Conservation (phyloP, 2,113 vertebrate species). For the Ameiurus melas region DNA sequence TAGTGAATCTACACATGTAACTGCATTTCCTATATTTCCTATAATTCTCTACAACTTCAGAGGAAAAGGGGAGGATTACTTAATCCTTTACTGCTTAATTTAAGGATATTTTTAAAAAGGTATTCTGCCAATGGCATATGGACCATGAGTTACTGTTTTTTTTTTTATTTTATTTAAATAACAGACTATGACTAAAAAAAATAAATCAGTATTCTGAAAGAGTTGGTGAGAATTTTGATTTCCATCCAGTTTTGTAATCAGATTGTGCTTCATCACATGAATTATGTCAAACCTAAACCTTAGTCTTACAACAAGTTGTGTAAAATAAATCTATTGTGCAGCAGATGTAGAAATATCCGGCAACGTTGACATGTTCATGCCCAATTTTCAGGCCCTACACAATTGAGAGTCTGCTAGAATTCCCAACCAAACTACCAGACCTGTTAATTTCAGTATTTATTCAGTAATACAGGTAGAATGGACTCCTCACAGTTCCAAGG, state of each 20-base stretch:
- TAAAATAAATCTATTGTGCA: too few species aligned
- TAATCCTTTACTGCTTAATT: neutral
- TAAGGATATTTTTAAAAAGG: neutral
- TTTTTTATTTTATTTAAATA: neutral
- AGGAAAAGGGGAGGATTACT: neutral
- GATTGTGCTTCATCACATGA: neutral
- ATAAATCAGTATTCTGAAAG: neutral
- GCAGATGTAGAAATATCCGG: too few species aligned
- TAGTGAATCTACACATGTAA: neutral
- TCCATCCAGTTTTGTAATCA: neutral
- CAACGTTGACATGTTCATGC: too few species aligned
- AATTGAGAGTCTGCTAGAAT: neutral
- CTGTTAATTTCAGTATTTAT: neutral
- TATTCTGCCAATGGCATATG: neutral
- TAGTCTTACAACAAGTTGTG: too few species aligned
- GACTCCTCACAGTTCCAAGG: neutral
- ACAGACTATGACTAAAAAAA: neutral
- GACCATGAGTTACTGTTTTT: neutral
- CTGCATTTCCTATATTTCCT: neutral
- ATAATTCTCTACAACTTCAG: neutral
- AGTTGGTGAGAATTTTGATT: neutral
- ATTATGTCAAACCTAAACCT: neutral
- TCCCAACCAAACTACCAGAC: neutral
- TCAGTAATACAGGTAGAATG: neutral
- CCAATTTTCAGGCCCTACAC: too few species aligned